A percentile compares a stretch with the other conserved stretches of the same genome.
These are phyloP conservation scores for Anabacerthia variegaticeps DNA, from an alignment of 2,797 vertebrate genomes.

Conservation along the genomic window DNA sequence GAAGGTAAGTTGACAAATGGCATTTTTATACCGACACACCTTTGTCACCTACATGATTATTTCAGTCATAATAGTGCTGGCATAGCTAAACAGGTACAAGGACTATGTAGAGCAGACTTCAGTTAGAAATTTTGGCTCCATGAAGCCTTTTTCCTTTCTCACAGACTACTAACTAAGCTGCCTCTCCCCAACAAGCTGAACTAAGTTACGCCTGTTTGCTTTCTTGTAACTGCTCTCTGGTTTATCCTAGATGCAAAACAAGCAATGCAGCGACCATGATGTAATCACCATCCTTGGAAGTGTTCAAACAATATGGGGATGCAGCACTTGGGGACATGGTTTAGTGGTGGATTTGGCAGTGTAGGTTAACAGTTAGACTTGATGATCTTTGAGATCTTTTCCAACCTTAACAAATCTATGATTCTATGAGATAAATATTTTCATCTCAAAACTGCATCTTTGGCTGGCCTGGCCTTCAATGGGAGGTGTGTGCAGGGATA, in stretches of 20 bases:
- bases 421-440: not conserved
- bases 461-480: not conserved
- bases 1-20: not conserved
- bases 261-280: not conserved
- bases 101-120: not conserved
- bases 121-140: not conserved
- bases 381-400: not conserved
- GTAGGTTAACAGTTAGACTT: not conserved
- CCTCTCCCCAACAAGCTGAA: not conserved
- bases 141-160: not conserved
- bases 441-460: not conserved
- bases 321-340: not conserved
- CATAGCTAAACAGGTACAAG: not conserved
- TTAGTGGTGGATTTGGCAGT: not conserved
- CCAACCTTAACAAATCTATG: not conserved
- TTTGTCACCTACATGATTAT: accelerated
- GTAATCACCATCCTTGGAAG: not conserved
- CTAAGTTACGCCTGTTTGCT: not conserved
- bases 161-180: not conserved
- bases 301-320: not conserved
- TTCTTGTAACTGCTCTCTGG: not conserved
- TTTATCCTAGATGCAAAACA: not conserved
- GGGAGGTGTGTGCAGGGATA: not conserved
- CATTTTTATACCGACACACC: not conserved
- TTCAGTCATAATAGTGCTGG: not conserved